A percentile compares a stretch with the other conserved stretches of the same genome.
Conservation (phyloP, 2,113 vertebrate species). For the Chlorodrepanis virens region DNA sequence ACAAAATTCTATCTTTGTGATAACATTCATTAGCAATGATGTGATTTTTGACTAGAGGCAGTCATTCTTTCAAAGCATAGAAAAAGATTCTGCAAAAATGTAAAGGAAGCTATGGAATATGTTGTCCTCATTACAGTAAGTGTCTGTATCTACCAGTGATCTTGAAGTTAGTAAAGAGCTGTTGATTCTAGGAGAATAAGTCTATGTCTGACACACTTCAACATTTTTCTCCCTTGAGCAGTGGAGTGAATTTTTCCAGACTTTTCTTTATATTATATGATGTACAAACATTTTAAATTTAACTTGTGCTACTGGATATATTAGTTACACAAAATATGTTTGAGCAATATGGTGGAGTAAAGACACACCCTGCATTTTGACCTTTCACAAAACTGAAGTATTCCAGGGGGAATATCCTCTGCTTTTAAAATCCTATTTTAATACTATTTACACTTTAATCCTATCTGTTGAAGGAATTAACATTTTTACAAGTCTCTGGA, state of each 20-base stretch:
- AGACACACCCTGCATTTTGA: background rate
- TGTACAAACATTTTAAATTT: background rate
- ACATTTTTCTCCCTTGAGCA: background rate
- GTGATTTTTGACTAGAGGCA: background rate
- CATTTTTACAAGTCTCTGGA: background rate
- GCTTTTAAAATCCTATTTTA: conserved; percentile 1
- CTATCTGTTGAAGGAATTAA: background rate
- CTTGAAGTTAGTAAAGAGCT: background rate
- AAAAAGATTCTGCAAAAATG: background rate
- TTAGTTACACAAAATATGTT: background rate
- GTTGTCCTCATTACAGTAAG: background rate
- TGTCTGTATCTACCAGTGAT: background rate
- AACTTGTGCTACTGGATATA: background rate
- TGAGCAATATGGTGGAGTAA: background rate
- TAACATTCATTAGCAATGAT: background rate
- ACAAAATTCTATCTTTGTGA: background rate
- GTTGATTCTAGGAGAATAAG: background rate
- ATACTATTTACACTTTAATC: background rate
- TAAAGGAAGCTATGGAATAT: background rate
- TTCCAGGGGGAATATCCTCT: background rate
- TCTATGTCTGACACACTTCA: background rate
- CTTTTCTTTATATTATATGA: background rate
- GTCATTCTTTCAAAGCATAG: background rate
- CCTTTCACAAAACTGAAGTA: background rate
- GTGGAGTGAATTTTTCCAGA: background rate